Conservation (phyloP, 2,888 invertebrate genomes). For the Boloria selene region DNA sequence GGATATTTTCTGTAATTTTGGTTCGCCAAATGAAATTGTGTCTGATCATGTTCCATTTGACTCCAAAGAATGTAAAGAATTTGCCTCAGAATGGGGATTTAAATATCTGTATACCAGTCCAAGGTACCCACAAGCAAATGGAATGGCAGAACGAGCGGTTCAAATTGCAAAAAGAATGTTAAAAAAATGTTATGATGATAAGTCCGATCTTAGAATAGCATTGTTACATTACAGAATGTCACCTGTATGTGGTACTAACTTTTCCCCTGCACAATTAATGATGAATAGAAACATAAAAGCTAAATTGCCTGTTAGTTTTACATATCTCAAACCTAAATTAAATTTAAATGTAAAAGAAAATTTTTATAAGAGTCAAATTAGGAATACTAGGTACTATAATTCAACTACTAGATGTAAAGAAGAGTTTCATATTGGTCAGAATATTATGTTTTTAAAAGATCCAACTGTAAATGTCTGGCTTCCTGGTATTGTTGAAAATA, state of each 20-base stretch:
- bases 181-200: not conserved
- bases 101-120: constrained; percentile 10
- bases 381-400: not conserved
- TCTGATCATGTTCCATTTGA: constrained; percentile 26
- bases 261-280: not conserved
- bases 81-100: constrained; percentile 18
- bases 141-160: not conserved
- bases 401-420: constrained; percentile 1
- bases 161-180: constrained; percentile 1
- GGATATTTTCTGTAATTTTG: constrained; percentile 22
- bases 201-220: not conserved
- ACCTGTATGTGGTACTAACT: not conserved
- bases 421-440: not conserved
- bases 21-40: constrained; percentile 19
- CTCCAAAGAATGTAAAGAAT: constrained; percentile 15
- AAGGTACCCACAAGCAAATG: not conserved
- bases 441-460: constrained; percentile 1
- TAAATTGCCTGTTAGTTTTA: not conserved
- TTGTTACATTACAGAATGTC: not conserved
- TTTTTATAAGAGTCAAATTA: not conserved
- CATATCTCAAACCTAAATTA: not conserved
- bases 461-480: not conserved
- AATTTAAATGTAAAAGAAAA: constrained; percentile 5
- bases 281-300: not conserved
- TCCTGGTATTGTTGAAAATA: not conserved